phyloP scores from a whole-genome alignment of 2,113 vertebrate genomes.

The Caracal caracal region DNA sequence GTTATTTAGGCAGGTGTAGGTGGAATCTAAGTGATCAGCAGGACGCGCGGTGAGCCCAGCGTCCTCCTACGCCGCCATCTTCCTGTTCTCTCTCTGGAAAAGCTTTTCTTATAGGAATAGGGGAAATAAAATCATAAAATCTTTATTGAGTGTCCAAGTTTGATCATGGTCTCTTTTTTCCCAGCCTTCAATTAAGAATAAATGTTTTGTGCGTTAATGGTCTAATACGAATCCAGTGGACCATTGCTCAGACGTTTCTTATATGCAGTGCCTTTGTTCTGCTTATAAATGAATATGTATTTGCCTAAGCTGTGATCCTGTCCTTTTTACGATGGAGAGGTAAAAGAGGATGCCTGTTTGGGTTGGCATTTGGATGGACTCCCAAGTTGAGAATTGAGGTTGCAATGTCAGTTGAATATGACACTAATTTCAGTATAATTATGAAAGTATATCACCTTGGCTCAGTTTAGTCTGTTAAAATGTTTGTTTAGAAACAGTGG shows the following conservation, averaged over 20 bases:
- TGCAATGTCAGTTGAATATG: neutral
- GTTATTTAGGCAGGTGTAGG: too few species aligned
- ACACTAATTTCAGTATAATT: neutral
- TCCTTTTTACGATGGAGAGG: neutral
- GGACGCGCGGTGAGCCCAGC: too few species aligned
- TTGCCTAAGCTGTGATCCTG: neutral
- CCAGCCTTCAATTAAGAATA: neutral
- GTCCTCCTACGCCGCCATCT: too few species aligned
- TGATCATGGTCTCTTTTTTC: neutral
- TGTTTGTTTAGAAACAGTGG: neutral
- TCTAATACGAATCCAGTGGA: neutral
- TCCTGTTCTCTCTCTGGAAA: too few species aligned
- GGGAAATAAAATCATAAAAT: neutral
- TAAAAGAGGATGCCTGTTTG: neutral
- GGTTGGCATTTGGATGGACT: neutral
- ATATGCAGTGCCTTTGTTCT: conserved; percentile 5
- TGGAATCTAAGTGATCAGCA: too few species aligned
- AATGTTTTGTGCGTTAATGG: neutral
- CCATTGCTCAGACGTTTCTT: conserved; percentile 5
- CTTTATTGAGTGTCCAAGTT: neutral
- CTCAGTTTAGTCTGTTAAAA: neutral
- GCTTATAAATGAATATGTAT: conserved; percentile 19
- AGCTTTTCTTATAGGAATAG: neutral
- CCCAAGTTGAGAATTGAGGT: neutral
- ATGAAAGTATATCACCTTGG: neutral